phyloP scores from a whole-genome alignment of 2,113 vertebrate species.

The Sebastes fasciatus region DNA sequence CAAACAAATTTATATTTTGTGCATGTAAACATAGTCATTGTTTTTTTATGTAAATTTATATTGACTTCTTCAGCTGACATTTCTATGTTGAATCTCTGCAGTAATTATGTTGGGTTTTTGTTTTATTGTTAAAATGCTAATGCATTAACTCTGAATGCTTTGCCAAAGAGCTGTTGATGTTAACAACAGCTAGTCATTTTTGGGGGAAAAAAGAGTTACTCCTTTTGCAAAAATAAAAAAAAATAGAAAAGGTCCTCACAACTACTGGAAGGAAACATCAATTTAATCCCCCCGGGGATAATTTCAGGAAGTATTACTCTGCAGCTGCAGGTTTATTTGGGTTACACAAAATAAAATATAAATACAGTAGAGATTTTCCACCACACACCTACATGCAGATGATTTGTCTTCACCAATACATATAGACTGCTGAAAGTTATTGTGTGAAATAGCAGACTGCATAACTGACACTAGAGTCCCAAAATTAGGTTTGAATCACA shows the following conservation, averaged over 20 bases:
- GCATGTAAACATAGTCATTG: too few relatives aligned
- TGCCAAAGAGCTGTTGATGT: neutral
- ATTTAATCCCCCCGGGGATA: conserved; percentile 41
- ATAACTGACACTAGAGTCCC: neutral
- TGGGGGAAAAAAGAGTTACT: neutral
- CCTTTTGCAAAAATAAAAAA: neutral
- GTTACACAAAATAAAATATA: conserved; percentile 40
- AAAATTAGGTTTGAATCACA: neutral
- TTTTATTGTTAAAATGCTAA: neutral
- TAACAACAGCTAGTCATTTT: conserved; percentile 24
- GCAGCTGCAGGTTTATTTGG: conserved; percentile 47
- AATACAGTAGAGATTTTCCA: conserved; percentile 23
- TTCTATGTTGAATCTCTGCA: neutral
- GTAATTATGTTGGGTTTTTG: neutral
- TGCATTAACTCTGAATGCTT: neutral
- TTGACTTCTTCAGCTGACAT: neutral
- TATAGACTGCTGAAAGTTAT: neutral
- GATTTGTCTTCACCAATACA: conserved; percentile 29
- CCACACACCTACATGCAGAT: neutral
- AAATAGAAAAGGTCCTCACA: neutral
- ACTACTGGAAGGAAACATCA: conserved; percentile 31
- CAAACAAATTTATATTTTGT: too few relatives aligned
- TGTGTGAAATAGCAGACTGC: neutral
- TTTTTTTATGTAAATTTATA: neutral
- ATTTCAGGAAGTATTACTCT: conserved; percentile 42